These are phyloP conservation scores for Archivesica marissinica DNA, from an alignment of 1,140 invertebrate species.

Conservation along the genomic window DNA sequence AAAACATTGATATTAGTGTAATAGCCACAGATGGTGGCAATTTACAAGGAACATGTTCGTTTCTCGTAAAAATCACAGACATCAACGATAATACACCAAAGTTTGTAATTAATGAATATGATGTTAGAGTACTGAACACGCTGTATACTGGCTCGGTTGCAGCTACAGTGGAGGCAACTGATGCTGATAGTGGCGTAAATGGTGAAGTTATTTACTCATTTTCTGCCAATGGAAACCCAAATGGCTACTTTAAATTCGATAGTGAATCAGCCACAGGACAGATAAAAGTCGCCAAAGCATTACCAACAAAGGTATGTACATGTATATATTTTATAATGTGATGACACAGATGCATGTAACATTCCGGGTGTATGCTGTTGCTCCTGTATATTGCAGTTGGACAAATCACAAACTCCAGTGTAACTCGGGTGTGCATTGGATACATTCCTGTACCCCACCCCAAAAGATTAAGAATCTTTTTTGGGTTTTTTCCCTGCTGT, in stretches of 20 bases:
- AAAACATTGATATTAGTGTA: constrained; percentile 26
- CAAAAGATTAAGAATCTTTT: no score
- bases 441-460: no score
- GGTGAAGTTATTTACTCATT: constrained; percentile 54
- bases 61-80: constrained; percentile 90
- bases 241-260: constrained; percentile 53
- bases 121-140: constrained; percentile 95
- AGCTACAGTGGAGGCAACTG: constrained; percentile 95
- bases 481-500: no score
- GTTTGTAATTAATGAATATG: constrained; percentile 97
- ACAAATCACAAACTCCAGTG: no score
- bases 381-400: no score
- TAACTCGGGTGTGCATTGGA: no score
- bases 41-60: constrained; percentile 36
- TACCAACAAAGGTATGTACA: constrained; percentile 15
- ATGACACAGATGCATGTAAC: no score
- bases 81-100: constrained; percentile 99
- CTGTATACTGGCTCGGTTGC: constrained; percentile 89
- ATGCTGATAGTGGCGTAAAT: constrained; percentile 82
- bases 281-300: constrained; percentile 86
- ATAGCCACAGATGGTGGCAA: constrained; percentile 45
- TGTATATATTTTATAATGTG: background rate
- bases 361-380: no score
- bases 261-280: constrained; percentile 24
- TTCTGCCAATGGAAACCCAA: constrained; percentile 20